phyloP scores from a whole-genome alignment of 1,140 invertebrate species.

The Aphelenchoides fujianensis region DNA sequence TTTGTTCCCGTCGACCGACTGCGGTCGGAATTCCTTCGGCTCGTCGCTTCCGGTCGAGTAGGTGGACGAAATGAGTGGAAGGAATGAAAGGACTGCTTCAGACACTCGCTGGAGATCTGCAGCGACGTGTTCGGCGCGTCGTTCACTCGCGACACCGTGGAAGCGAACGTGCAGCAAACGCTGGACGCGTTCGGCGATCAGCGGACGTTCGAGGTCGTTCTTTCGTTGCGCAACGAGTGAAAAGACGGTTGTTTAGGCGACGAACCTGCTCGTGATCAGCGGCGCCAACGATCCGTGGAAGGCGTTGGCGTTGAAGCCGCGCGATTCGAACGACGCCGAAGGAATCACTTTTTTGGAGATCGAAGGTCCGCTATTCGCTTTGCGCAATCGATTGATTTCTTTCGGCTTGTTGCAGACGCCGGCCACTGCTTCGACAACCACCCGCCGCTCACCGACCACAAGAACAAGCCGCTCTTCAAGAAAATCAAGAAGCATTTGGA shows the following conservation, averaged over 20 bases:
- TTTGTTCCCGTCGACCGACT: background rate
- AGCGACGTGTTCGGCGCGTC: background rate
- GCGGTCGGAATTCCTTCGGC: background rate
- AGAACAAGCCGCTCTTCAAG: background rate
- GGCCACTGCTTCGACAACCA: background rate
- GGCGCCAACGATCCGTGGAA: background rate
- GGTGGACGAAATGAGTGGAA: background rate
- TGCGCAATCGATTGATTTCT: too few relatives aligned
- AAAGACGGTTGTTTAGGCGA: background rate
- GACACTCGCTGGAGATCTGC: background rate
- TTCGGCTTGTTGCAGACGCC: background rate
- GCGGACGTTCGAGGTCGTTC: too few relatives aligned
- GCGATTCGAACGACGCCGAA: background rate
- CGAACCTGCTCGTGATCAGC: background rate
- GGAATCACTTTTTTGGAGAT: background rate
- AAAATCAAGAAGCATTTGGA: background rate
- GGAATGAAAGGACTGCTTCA: background rate
- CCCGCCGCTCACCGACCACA: background rate
- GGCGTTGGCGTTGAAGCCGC: background rate
- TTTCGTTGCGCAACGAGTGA: too few relatives aligned
- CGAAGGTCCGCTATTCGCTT: too few relatives aligned
- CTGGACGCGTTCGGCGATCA: background rate
- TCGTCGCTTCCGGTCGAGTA: background rate
- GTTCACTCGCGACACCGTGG: background rate
- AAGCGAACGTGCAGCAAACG: background rate